Conservation (phyloP, 2,888 invertebrate species). For the Clunio marinus region DNA sequence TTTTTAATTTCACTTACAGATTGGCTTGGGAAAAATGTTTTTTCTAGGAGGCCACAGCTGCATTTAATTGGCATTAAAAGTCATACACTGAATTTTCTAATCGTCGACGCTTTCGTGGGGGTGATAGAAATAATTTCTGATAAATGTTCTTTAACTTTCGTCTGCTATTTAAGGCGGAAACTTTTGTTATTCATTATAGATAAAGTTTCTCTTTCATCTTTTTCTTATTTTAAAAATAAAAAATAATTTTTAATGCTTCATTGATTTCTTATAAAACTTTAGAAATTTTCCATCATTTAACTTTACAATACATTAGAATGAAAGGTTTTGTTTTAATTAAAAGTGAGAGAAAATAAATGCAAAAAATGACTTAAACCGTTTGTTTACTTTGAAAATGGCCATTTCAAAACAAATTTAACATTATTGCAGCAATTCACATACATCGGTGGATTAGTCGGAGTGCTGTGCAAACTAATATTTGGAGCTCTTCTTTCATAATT, state of each 20-base stretch:
- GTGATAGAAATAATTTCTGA: neutral
- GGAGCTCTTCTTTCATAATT: too few relatives aligned
- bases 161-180: slow-evolving; percentile 23
- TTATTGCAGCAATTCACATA: too few relatives aligned
- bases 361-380: too few relatives aligned
- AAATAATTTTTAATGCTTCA: neutral
- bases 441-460: too few relatives aligned
- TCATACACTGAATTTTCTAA: slow-evolving; percentile 19
- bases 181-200: slow-evolving; percentile 38
- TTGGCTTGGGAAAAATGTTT: slow-evolving; percentile 34
- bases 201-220: slow-evolving; percentile 31
- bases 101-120: neutral
- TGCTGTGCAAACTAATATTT: too few relatives aligned
- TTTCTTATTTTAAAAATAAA: neutral
- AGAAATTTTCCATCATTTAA: too few relatives aligned
- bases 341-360: too few relatives aligned
- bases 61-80: slow-evolving; percentile 37
- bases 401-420: too few relatives aligned
- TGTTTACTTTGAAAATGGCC: too few relatives aligned
- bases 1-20: slow-evolving; percentile 38
- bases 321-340: too few relatives aligned
- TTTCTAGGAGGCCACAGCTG: slow-evolving; percentile 34
- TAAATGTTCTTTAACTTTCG: slow-evolving; percentile 27
- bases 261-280: too few relatives aligned
- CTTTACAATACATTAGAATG: too few relatives aligned